Evolutionary conservation across 2,888 invertebrate species (phyloP).

Genomic region (Cetonia aurata): DNA sequence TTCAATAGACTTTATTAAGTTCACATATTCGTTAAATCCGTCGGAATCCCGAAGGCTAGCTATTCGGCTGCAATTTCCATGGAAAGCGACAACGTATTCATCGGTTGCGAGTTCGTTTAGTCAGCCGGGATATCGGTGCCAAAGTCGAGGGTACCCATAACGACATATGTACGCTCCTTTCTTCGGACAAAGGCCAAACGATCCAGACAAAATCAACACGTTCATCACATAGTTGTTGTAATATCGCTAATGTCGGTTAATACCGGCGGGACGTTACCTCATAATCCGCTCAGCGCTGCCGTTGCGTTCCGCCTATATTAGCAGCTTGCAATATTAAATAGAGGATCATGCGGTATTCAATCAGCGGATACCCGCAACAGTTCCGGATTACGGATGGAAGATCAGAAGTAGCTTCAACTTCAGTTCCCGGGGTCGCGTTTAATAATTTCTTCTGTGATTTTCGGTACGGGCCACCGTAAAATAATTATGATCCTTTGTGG

Average conservation of each 20-base stretch:
- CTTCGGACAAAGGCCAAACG: constrained; percentile 36
- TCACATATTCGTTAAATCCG: constrained; percentile 29
- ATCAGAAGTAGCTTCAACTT: constrained; percentile 29
- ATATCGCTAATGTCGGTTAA: constrained; percentile 60
- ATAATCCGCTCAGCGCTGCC: constrained; percentile 57
- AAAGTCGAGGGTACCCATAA: background rate
- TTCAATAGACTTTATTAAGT: constrained; percentile 27
- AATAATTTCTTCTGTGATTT: constrained; percentile 41
- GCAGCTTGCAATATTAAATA: constrained; percentile 61
- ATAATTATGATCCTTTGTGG: constrained; percentile 28
- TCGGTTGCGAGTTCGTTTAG: constrained; percentile 34
- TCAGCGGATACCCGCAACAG: constrained; percentile 52
- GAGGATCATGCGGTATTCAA: constrained; percentile 58
- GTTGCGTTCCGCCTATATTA: constrained; percentile 55
- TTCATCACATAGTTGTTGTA: constrained; percentile 52
- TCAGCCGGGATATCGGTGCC: constrained; percentile 19
- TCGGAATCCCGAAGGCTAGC: constrained; percentile 31
- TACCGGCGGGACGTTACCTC: constrained; percentile 57
- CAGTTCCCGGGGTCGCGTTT: constrained; percentile 37
- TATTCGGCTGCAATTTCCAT: constrained; percentile 34
- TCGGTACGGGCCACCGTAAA: constrained; percentile 22
- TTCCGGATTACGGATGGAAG: constrained; percentile 48
- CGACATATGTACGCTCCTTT: constrained; percentile 9
- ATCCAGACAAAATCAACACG: constrained; percentile 50
- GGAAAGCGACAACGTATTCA: constrained; percentile 30